Conservation (phyloP, 2,113 vertebrate species). For the Lagopus muta region DNA sequence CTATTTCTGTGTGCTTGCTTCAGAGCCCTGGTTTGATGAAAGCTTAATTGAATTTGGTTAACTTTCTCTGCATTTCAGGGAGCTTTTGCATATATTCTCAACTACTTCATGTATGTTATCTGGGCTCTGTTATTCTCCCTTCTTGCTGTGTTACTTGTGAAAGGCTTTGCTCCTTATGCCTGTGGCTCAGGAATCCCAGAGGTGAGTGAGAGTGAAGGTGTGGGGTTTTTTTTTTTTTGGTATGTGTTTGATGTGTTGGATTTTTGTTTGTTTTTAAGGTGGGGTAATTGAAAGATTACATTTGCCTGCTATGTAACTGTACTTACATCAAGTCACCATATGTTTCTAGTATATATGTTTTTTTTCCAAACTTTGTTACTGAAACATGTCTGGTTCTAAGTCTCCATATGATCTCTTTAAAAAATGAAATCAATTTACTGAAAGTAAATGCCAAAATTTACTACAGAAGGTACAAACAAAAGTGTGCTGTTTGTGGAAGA, state of each 20-base stretch:
- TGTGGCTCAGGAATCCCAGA: conserved; percentile 97
- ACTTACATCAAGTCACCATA: too few species aligned
- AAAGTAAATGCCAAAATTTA: neutral
- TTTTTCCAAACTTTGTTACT: neutral
- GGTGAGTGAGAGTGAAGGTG: conserved; percentile 74
- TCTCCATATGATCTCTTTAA: neutral
- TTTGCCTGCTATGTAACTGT: accelerated
- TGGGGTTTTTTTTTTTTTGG: neutral
- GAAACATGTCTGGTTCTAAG: accelerated
- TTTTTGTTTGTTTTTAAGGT: neutral
- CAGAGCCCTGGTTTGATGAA: neutral
- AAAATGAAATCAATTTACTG: neutral
- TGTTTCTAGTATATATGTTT: neutral
- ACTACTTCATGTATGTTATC: conserved; percentile 91
- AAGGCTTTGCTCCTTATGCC: conserved; percentile 93
- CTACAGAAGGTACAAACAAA: neutral
- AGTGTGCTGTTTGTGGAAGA: accelerated
- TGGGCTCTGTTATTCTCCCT: conserved; percentile 95
- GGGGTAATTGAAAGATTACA: neutral
- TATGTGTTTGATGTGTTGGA: neutral
- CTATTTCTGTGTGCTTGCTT: neutral
- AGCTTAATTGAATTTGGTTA: neutral
- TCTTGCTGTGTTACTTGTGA: conserved; percentile 89
- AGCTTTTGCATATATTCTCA: conserved; percentile 86
- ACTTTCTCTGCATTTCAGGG: conserved; percentile 78